Conservation (phyloP, 2,113 vertebrate species). For the Forbesichthys agassizii region DNA sequence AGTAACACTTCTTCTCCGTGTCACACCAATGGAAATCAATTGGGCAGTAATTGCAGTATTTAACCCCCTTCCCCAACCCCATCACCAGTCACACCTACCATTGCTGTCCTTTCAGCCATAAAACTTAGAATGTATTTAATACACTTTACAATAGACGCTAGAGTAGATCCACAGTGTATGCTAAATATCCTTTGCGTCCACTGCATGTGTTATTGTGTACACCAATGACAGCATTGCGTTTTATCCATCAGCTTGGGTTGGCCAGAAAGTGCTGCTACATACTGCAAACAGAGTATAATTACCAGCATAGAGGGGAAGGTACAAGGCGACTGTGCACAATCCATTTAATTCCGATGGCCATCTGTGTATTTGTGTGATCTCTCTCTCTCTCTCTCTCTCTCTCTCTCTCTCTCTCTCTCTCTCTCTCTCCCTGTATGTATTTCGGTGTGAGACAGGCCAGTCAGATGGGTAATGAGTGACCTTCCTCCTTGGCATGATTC, state of each 20-base stretch:
- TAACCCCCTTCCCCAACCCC: constrained; percentile 63
- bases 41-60: constrained; percentile 71
- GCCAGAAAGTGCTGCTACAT: constrained; percentile 17
- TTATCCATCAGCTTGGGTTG: constrained; percentile 31
- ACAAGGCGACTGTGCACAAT: constrained; percentile 36
- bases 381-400: not conserved
- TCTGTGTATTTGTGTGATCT: constrained; percentile 21
- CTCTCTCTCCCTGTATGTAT: constrained; percentile 18
- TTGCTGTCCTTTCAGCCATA: constrained; percentile 19
- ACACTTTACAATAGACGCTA: not conserved
- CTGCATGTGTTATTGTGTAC: not conserved
- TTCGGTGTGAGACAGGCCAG: constrained; percentile 42
- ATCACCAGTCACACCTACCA: constrained; percentile 39
- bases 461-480: constrained; percentile 73
- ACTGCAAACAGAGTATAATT: constrained; percentile 36
- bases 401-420: not conserved
- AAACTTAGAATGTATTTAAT: too few relatives aligned
- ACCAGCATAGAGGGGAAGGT: constrained; percentile 21
- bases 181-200: not conserved
- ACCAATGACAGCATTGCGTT: not conserved
- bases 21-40: constrained; percentile 77
- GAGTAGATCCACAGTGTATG: constrained; percentile 45
- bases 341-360: constrained; percentile 23
- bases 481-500: constrained; percentile 65
- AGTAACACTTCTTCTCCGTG: constrained; percentile 72